These are phyloP conservation scores for Capitella teleta DNA, from an alignment of 1,140 invertebrate genomes.

Conservation along the genomic window DNA sequence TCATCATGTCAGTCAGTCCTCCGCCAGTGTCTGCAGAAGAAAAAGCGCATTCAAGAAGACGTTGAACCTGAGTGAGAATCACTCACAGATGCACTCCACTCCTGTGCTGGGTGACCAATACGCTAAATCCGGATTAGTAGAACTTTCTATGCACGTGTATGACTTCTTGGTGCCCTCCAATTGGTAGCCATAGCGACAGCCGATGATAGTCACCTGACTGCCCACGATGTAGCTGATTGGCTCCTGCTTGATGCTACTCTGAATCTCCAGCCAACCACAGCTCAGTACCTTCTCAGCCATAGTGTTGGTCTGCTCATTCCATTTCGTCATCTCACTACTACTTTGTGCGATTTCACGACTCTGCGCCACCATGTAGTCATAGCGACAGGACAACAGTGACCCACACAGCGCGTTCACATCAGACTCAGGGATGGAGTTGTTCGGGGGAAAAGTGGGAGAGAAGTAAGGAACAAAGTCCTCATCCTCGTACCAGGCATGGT, in stretches of 20 bases:
- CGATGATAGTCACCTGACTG: background rate
- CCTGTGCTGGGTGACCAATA: no score
- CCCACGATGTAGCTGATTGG: background rate
- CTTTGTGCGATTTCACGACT: background rate
- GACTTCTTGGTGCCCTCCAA: no score
- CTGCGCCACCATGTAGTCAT: background rate
- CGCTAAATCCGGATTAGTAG: no score
- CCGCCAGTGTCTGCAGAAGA: no score
- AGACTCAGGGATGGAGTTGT: no score
- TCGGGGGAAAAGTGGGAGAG: background rate
- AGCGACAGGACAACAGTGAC: background rate
- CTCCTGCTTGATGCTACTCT: background rate
- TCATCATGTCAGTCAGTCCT: no score
- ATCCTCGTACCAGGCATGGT: background rate
- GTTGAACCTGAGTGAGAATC: no score
- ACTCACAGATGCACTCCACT: no score
- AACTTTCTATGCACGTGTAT: no score
- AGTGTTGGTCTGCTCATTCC: background rate
- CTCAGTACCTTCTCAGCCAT: background rate
- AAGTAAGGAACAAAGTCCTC: background rate
- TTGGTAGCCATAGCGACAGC: background rate
- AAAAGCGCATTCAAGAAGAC: no score
- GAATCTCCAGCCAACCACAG: background rate
- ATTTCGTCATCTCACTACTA: background rate
- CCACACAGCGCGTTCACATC: no score